Evolutionary conservation across 2,888 invertebrate species (phyloP).

Genomic region (Meganola albula): DNA sequence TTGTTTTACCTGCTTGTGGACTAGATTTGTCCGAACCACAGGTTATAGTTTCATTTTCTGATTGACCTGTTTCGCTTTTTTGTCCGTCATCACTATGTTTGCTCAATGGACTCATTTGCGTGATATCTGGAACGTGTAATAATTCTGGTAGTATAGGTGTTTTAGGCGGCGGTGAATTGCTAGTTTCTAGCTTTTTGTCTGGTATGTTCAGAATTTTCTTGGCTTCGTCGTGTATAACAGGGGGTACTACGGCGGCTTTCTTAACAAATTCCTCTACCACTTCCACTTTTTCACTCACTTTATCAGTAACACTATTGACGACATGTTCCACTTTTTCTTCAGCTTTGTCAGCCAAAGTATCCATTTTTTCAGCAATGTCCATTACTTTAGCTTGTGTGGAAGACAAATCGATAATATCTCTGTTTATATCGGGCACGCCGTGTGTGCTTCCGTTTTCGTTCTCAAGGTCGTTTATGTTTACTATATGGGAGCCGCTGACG

Average conservation of each 20-base stretch:
- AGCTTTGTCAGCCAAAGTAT: conserved; percentile 34
- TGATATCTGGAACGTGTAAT: conserved; percentile 58
- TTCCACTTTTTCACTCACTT: conserved; percentile 48
- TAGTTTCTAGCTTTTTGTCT: conserved; percentile 48
- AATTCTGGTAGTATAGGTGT: conserved; percentile 63
- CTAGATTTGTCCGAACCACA: conserved; percentile 72
- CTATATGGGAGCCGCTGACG: conserved; percentile 71
- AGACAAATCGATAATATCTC: conserved; percentile 38
- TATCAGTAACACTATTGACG: conserved; percentile 31
- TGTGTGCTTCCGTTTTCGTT: conserved; percentile 53
- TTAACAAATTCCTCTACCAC: conserved; percentile 55
- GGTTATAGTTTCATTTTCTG: conserved; percentile 71
- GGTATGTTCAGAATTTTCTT: conserved; percentile 55
- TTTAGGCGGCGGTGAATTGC: conserved; percentile 66
- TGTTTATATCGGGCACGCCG: conserved; percentile 48
- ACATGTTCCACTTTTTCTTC: conserved; percentile 37
- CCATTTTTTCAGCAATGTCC: conserved; percentile 39
- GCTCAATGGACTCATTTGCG: conserved; percentile 63
- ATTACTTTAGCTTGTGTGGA: conserved; percentile 28
- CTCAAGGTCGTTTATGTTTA: conserved; percentile 73
- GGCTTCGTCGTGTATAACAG: conserved; percentile 45
- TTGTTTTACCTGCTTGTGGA: conserved; percentile 60
- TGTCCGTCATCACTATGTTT: conserved; percentile 66
- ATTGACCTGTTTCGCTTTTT: conserved; percentile 64
- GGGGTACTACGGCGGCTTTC: conserved; percentile 48